These are phyloP conservation scores for Cataglyphis albicans DNA, from an alignment of 2,888 invertebrate species.

Conservation along the genomic window DNA sequence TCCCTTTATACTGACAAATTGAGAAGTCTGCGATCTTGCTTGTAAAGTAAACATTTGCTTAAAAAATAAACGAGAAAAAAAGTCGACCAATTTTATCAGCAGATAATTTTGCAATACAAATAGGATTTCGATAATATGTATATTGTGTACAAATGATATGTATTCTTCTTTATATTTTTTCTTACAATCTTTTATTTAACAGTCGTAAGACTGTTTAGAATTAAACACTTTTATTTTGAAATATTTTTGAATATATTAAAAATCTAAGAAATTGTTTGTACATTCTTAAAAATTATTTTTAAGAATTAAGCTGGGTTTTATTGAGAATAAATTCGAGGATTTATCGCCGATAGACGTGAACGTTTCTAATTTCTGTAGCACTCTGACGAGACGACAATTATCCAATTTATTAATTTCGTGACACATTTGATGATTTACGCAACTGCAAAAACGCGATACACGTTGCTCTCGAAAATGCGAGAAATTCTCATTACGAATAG, in stretches of 20 bases:
- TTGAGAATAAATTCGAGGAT: not conserved
- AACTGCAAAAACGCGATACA: constrained; percentile 53
- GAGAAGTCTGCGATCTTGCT: not conserved
- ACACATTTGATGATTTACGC: constrained; percentile 49
- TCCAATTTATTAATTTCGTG: constrained; percentile 22
- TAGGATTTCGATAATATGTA: not conserved
- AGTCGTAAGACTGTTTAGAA: not conserved
- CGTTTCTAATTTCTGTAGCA: not conserved
- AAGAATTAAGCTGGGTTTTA: too few species aligned
- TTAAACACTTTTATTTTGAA: too few species aligned
- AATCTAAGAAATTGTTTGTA: too few species aligned
- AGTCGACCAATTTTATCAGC: not conserved
- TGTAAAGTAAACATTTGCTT: constrained; percentile 9
- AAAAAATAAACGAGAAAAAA: constrained; percentile 12
- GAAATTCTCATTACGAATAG: constrained; percentile 80
- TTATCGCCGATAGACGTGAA: not conserved
- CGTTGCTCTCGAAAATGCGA: constrained; percentile 75
- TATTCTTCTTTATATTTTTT: not conserved
- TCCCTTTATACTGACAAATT: constrained; percentile 32
- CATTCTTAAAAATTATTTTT: too few species aligned
- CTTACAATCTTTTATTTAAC: not conserved
- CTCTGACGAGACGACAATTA: not conserved
- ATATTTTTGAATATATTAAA: too few species aligned
- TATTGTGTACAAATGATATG: not conserved
- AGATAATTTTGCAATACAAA: not conserved